Base-by-base conservation (phyloP, 2,113 vertebrate species). In the Muntiacus reevesi region DNA sequence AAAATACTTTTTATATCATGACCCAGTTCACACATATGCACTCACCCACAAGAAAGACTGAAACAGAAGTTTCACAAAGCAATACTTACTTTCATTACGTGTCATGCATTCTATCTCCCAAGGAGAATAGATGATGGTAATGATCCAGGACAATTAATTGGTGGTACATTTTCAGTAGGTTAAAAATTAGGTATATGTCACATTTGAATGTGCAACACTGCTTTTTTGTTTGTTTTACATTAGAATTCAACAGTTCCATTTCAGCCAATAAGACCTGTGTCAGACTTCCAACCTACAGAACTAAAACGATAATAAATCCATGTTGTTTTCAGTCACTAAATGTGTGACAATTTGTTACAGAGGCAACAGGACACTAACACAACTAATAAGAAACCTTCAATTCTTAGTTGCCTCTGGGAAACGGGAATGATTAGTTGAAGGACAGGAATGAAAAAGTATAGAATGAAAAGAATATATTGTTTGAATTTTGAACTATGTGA, bases 1-100 rank as follows among this genome's bases (percentile, higher is more conserved):
- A 87, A 97, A 97, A 91, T 62, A 79, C 78, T 95, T 94, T 93
- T 96, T 89, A n/a, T 59, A 78, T 89, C 96, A 84, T 83, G 87
- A 84, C 19, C 14, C 79, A 83, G 86, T 94, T 97, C 87, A 92
- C 94, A 97, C 93, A 96, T 71, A 94, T 17, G 78, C 89, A 57
- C 74, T 90, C 57, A 52, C 82, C 87, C 94, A 50, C 71, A 74
- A 45, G 12, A n/a, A 89, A 97, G 83, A 64, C 67, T 43, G 76
- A 78, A 85, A 91, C 67, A 74, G 83, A 91, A 33, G 54, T 86
- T 91, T 91, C 78, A 11, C 64, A 45, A 91, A 89, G 82, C 74
- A 88, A 9, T 45, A 30, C 23, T 87, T 45, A 21, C 9, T 96
- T 96, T 67, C 74, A 64, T 19, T 71, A 52, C 15, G 62, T 60